These are phyloP conservation scores for Odocoileus virginianus DNA, from an alignment of 2,113 vertebrate species.

Conservation along the genomic window DNA sequence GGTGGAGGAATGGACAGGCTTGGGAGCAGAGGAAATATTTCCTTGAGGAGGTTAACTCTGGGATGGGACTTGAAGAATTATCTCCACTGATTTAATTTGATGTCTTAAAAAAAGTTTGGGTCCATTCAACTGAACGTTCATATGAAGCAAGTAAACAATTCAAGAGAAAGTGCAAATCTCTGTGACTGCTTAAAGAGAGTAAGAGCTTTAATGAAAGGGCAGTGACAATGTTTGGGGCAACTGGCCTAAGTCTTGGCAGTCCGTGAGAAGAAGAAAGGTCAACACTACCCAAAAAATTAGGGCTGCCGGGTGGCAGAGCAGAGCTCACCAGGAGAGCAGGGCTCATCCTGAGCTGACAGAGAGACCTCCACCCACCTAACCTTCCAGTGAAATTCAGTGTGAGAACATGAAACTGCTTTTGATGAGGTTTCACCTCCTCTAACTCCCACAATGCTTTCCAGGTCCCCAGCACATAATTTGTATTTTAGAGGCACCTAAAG, in stretches of 20 bases:
- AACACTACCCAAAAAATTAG: background rate
- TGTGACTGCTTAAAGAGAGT: background rate
- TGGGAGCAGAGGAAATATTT: background rate
- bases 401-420: slow-evolving; percentile 52
- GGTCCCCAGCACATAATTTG: background rate
- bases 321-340: background rate
- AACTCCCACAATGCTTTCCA: slow-evolving; percentile 62
- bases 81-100: background rate
- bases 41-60: background rate
- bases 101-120: background rate
- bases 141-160: background rate
- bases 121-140: background rate
- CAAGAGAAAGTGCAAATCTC: background rate
- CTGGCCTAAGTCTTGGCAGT: background rate
- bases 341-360: background rate
- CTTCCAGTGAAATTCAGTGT: slow-evolving; percentile 35
- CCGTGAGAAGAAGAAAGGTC: background rate
- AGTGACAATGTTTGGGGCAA: background rate
- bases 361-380: slow-evolving; percentile 27
- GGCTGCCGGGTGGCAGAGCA: background rate
- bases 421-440: slow-evolving; percentile 10
- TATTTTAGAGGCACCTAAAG: background rate
- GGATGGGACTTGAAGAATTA: background rate
- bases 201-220: background rate
- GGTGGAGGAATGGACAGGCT: background rate